Conservation (phyloP, 2,797 vertebrate species). For the Pipistrellus nathusii region DNA sequence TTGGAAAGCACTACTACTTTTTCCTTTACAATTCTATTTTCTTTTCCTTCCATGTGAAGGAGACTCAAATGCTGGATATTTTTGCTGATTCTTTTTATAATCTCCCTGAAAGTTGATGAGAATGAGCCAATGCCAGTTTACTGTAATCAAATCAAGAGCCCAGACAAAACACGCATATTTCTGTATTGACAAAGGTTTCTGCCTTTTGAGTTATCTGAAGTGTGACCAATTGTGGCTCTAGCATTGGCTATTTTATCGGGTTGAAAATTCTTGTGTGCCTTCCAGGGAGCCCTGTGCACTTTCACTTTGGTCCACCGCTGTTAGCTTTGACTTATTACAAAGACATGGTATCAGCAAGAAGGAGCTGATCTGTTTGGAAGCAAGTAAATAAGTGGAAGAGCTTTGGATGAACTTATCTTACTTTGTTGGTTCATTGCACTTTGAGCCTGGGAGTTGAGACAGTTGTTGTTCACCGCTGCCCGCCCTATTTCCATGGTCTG, state of each 20-base stretch:
- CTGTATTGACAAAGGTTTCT: slow-evolving; percentile 59
- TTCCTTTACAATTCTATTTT: slow-evolving; percentile 24
- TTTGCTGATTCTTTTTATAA: slow-evolving; percentile 49
- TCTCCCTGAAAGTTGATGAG: slow-evolving; percentile 47
- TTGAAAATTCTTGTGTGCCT: slow-evolving; percentile 19
- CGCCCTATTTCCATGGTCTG: not conserved
- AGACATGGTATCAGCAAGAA: slow-evolving; percentile 18
- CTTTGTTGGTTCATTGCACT: slow-evolving; percentile 40
- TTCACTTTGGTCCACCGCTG: not conserved
- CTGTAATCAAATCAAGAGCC: slow-evolving; percentile 68
- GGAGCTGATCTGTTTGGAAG: slow-evolving; percentile 18
- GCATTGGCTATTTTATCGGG: not conserved
- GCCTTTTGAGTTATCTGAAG: slow-evolving; percentile 64
- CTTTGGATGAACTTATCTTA: slow-evolving; percentile 40
- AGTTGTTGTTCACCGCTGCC: not conserved
- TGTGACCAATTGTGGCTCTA: slow-evolving; percentile 50
- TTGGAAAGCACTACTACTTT: slow-evolving; percentile 29
- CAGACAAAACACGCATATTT: slow-evolving; percentile 53
- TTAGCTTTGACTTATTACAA: slow-evolving; percentile 59
- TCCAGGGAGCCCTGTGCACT: not conserved
- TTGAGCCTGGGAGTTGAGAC: slow-evolving; percentile 36
- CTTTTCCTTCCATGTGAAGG: not conserved
- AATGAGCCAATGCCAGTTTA: slow-evolving; percentile 30
- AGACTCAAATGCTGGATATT: not conserved
- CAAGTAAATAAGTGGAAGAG: slow-evolving; percentile 59